Evolutionary conservation across 2,888 invertebrate species (phyloP), one percentile per base, ranked within the genome.

Genomic region (Amblyjoppa fuscipennis): DNA sequence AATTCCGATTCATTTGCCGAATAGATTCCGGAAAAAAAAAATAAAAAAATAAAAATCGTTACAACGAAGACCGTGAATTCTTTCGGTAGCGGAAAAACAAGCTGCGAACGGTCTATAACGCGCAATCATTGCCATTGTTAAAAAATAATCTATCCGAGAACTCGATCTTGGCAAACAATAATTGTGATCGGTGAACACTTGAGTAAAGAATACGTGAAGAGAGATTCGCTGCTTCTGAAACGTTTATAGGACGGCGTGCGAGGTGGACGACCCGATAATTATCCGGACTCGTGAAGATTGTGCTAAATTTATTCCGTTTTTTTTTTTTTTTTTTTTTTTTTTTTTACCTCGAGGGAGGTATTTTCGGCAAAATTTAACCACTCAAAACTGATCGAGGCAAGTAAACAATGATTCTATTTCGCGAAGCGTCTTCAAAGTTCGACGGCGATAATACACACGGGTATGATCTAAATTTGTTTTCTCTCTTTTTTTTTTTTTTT

Each of bases 121-220:
- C 11, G 53, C 41, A 11, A 56, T 71, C 11, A 38, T 25, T 38
- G 41, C 25, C 13, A 38, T 20, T 25, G 13, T 56, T 56, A 13
- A 73, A 59, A 59, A 3, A 9, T 11, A 25, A 9, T 4, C 59
- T 9, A 11, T 59, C 13, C 9, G 13, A 13, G 20, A 3, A 31
- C 31, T 38, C 56, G 53, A 73, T 80, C 41, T 31, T 73, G 16
- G 20, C 31, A 79, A 64, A 71, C 79, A 64, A 79, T 9, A 64
- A 25, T 79, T 51, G 51, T 16, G n/a, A 64, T 71, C 34, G 74
- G 1, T 41, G 7, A 13, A 28, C 81, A 75, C 69, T 34, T 75
- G 69, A 49, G 69, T 59, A 81, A 75, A 59, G 73, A 73, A 81
- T 69, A 49, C 68, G 56, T 31, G 56, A 34, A 71, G 25, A 16